Conservation (phyloP, 2,797 vertebrate species). For the Hephaestus fuliginosus region DNA sequence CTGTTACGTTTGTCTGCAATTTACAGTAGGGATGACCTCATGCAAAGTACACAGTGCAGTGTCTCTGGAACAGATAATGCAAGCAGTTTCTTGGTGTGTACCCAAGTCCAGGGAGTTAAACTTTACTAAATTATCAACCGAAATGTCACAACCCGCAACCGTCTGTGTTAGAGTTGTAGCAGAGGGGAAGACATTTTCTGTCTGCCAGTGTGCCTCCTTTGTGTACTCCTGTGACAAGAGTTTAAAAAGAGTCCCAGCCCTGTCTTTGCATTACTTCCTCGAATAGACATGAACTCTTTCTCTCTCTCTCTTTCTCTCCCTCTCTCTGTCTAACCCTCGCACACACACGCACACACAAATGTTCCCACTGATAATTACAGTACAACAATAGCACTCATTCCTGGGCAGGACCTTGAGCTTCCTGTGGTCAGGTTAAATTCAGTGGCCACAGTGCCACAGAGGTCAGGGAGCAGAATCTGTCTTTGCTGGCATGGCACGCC, state of each 20-base stretch:
- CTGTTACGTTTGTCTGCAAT: background rate
- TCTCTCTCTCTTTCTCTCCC: background rate
- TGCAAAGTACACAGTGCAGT: background rate
- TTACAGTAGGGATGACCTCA: background rate
- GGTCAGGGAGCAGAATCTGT: conserved; percentile 57
- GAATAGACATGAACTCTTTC: conserved; percentile 8
- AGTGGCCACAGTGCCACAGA: conserved; percentile 61
- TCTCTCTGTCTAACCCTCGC: conserved; percentile 1
- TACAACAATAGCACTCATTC: conserved; percentile 62
- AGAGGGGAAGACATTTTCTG: conserved; percentile 18
- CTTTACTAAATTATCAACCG: background rate
- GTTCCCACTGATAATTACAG: conserved; percentile 69
- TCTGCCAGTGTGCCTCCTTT: conserved; percentile 5
- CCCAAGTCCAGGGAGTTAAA: background rate
- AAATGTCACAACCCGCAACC: conserved; percentile 18
- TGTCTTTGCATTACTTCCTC: conserved; percentile 25
- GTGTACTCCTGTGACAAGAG: conserved; percentile 27
- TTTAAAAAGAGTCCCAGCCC: conserved; percentile 29
- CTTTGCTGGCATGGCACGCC: conserved; percentile 47
- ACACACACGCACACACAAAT: conserved; percentile 22
- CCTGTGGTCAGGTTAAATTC: conserved; percentile 72
- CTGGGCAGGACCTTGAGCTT: conserved; percentile 68
- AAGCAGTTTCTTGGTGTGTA: background rate
- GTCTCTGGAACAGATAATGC: background rate
- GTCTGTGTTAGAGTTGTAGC: conserved; percentile 1